phyloP scores from a whole-genome alignment of 2,113 vertebrate species.

The Tympanuchus pallidicinctus region DNA sequence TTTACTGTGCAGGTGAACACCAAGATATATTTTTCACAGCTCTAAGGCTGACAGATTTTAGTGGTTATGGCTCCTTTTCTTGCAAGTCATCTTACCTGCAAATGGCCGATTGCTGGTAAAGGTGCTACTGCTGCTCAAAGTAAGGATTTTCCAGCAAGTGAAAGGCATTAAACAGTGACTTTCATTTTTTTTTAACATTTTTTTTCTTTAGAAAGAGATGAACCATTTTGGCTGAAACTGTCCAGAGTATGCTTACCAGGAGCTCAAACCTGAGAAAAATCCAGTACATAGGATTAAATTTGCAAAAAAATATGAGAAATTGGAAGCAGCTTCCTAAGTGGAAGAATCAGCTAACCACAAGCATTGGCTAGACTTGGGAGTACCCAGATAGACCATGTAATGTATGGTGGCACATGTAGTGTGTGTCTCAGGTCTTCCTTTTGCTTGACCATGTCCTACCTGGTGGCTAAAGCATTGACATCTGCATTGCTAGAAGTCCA shows the following conservation, averaged over 20 bases:
- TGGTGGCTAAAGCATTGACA: background rate
- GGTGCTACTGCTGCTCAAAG: background rate
- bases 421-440: background rate
- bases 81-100: background rate
- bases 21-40: background rate
- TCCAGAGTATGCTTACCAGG: background rate
- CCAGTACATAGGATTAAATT: background rate
- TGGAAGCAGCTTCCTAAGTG: background rate
- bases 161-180: background rate
- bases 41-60: background rate
- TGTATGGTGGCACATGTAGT: rapidly evolving
- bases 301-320: background rate
- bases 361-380: background rate
- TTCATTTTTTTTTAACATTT: background rate
- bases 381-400: too few relatives aligned
- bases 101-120: background rate
- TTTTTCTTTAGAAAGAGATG: background rate
- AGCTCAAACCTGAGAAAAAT: background rate
- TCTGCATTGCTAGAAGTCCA: background rate
- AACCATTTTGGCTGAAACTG: background rate
- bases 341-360: background rate
- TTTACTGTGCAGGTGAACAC: background rate
- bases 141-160: background rate
- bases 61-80: background rate
- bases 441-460: background rate